Conservation (phyloP, 2,888 invertebrate species). For the Apantesis nais region DNA sequence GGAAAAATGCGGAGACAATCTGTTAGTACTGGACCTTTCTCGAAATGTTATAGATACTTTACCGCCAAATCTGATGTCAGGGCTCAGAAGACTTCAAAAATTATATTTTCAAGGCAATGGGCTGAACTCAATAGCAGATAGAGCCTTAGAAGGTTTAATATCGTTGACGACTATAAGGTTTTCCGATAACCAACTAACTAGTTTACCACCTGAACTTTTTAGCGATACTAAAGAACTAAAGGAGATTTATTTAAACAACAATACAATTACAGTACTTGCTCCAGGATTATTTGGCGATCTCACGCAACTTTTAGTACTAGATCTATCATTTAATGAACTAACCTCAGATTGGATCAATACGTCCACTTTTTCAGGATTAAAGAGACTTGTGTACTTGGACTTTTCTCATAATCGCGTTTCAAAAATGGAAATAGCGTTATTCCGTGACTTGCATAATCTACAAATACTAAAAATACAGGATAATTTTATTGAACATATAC, state of each 20-base stretch:
- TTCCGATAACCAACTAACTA: slow-evolving; percentile 92
- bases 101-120: slow-evolving; percentile 92
- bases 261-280: slow-evolving; percentile 92
- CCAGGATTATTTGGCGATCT: slow-evolving; percentile 92
- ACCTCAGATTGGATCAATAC: slow-evolving; percentile 93
- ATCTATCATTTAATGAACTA: slow-evolving; percentile 92
- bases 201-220: slow-evolving; percentile 93
- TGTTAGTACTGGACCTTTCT: slow-evolving; percentile 90
- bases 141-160: slow-evolving; percentile 91
- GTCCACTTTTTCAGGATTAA: slow-evolving; percentile 91
- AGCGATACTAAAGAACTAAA: slow-evolving; percentile 91
- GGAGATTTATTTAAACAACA: slow-evolving; percentile 93
- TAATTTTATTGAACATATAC: slow-evolving; percentile 90
- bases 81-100: slow-evolving; percentile 89
- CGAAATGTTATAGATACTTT: slow-evolving; percentile 91
- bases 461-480: slow-evolving; percentile 93
- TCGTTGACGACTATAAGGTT: slow-evolving; percentile 91
- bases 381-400: slow-evolving; percentile 91
- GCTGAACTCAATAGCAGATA: slow-evolving; percentile 90
- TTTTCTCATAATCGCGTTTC: slow-evolving; percentile 91
- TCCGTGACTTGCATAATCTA: slow-evolving; percentile 91
- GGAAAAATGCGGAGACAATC: slow-evolving; percentile 89
- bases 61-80: slow-evolving; percentile 89
- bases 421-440: slow-evolving; percentile 90
- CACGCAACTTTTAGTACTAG: slow-evolving; percentile 90